A percentile compares a stretch with the other conserved stretches of the same genome.
Conservation (phyloP, 2,888 invertebrate genomes). For the Sisyra nigra region DNA sequence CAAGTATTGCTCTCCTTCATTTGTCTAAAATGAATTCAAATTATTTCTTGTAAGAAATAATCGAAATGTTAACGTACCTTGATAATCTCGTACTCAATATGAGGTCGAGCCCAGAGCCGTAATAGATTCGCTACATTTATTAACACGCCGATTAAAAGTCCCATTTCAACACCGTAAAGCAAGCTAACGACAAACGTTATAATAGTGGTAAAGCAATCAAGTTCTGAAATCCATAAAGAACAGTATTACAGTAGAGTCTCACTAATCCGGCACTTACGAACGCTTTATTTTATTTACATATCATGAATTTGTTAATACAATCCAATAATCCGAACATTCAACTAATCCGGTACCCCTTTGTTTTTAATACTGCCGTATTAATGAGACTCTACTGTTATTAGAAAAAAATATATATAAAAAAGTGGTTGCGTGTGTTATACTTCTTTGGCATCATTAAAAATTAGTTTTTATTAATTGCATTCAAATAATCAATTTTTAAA, state of each 20-base stretch:
- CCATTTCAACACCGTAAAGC: slow-evolving; percentile 57
- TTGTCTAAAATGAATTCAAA: slow-evolving; percentile 22
- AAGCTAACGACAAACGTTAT: slow-evolving; percentile 54
- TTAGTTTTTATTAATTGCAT: too few relatives aligned
- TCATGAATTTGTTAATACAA: too few relatives aligned
- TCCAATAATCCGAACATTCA: too few relatives aligned
- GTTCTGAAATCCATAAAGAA: slow-evolving; percentile 19
- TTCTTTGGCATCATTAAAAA: too few relatives aligned
- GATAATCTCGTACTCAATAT: slow-evolving; percentile 25
- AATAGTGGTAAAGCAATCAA: slow-evolving; percentile 35
- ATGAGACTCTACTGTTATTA: too few relatives aligned
- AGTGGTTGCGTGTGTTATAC: too few relatives aligned
- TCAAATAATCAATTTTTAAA: too few relatives aligned
- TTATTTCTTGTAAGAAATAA: slow-evolving; percentile 7
- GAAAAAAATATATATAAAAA: too few relatives aligned
- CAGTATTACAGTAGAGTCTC: slow-evolving; percentile 3
- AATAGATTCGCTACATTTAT: slow-evolving; percentile 47
- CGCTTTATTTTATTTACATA: background rate
- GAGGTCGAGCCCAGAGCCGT: slow-evolving; percentile 49
- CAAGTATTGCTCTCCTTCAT: slow-evolving; percentile 32
- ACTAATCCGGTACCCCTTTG: too few relatives aligned
- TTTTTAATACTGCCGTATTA: too few relatives aligned
- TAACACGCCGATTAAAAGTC: slow-evolving; percentile 55
- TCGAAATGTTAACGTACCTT: slow-evolving; percentile 23
- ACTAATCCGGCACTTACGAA: too few relatives aligned